These are phyloP conservation scores for Bovichtus diacanthus DNA, from an alignment of 2,797 vertebrate species.

Conservation along the genomic window DNA sequence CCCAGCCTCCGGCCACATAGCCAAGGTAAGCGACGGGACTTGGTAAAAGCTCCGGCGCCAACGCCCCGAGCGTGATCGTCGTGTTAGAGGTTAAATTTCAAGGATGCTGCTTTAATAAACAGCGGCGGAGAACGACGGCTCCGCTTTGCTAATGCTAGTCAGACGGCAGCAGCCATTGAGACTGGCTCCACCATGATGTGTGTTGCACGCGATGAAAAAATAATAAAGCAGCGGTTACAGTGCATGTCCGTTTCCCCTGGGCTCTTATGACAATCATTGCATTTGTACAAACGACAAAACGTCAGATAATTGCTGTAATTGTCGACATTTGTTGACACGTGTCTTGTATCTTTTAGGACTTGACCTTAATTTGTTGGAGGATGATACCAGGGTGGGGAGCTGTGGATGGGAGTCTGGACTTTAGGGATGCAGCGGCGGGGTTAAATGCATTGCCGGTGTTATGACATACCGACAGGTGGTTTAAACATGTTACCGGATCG, in stretches of 20 bases:
- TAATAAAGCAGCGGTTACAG: not conserved
- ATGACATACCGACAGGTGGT: not conserved
- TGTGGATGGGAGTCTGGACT: slow-evolving; percentile 1
- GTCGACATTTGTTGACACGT: slow-evolving; percentile 68
- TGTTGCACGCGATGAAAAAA: slow-evolving; percentile 44
- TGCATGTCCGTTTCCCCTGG: accelerated
- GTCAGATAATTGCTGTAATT: not conserved
- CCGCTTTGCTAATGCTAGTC: slow-evolving; percentile 72
- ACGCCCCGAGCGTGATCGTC: slow-evolving; percentile 13
- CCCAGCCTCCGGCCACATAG: slow-evolving; percentile 60
- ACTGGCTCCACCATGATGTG: slow-evolving; percentile 80
- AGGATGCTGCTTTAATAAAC: not conserved
- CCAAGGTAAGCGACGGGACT: slow-evolving; percentile 68
- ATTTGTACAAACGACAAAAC: accelerated
- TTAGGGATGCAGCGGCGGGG: too few species aligned
- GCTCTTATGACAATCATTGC: not conserved
- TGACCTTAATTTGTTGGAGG: slow-evolving; percentile 69
- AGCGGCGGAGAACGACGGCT: slow-evolving; percentile 18
- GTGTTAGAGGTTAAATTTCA: not conserved
- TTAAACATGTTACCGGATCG: not conserved
- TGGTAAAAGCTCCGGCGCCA: not conserved
- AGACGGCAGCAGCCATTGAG: slow-evolving; percentile 84
- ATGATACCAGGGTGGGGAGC: slow-evolving; percentile 35
- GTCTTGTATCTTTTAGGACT: slow-evolving; percentile 51
- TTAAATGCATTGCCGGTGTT: not conserved